Evolutionary conservation across 2,113 vertebrate genomes (phyloP).

Genomic region (Cottus gobio): DNA sequence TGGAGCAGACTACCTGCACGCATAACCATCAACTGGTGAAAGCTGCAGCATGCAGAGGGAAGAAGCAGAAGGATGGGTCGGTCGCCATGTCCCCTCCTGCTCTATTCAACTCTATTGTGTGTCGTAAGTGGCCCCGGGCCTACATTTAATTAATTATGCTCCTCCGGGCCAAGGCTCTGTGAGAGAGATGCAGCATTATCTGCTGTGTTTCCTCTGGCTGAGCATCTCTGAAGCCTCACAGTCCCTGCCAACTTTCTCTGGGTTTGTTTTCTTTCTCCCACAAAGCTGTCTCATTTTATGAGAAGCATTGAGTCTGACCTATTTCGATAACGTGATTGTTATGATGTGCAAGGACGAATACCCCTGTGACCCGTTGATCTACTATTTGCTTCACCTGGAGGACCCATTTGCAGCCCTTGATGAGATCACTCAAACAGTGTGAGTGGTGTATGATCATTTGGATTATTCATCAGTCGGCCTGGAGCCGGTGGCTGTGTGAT

Average conservation of each 20-base stretch:
- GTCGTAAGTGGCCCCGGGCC: slow-evolving; percentile 2
- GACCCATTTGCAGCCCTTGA: not conserved
- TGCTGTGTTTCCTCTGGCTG: slow-evolving; percentile 22
- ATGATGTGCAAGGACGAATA: not conserved
- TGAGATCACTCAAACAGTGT: not conserved
- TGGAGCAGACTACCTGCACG: not conserved
- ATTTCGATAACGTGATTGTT: slow-evolving; percentile 14
- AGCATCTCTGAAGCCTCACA: slow-evolving; percentile 24
- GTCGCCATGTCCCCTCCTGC: slow-evolving; percentile 22
- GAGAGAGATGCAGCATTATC: slow-evolving; percentile 30
- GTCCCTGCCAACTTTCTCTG: slow-evolving; percentile 25
- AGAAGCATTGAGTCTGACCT: slow-evolving; percentile 25
- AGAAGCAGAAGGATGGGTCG: not conserved
- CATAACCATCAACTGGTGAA: not conserved
- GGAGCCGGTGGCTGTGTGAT: not conserved
- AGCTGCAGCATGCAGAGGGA: not conserved
- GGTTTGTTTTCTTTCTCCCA: slow-evolving; percentile 10
- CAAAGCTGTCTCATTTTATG: slow-evolving; percentile 38
- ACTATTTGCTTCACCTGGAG: not conserved
- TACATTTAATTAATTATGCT: slow-evolving; percentile 38
- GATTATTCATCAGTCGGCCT: not conserved
- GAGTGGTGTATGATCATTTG: not conserved
- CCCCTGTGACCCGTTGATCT: not conserved
- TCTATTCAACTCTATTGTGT: slow-evolving; percentile 36
- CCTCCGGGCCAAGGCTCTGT: not conserved